Percentiles rank a stretch among this genome's conserved stretches.
These are phyloP conservation scores for Leptobrachium leishanense DNA, from an alignment of 2,113 vertebrate species.

Conservation along the genomic window DNA sequence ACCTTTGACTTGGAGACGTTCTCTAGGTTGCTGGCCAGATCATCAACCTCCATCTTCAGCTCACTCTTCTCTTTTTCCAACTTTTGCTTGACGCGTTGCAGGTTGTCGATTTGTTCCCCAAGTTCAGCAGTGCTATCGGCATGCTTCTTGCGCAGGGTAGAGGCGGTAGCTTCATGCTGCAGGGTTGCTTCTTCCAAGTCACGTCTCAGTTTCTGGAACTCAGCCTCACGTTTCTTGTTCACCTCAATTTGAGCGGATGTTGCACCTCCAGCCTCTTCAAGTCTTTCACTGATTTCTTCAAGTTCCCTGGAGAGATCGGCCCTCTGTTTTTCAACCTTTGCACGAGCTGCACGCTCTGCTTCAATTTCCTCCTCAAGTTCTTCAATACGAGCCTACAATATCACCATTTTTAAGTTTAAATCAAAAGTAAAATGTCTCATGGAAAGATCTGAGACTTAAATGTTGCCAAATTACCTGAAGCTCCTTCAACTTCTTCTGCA, in stretches of 20 bases:
- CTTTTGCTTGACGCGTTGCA: slow-evolving; percentile 71
- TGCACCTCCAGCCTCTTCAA: slow-evolving; percentile 82
- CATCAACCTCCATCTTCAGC: slow-evolving; percentile 63
- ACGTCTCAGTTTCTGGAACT: slow-evolving; percentile 69
- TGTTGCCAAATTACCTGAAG: slow-evolving; percentile 62
- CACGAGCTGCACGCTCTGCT: slow-evolving; percentile 53
- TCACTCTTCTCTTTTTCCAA: slow-evolving; percentile 72
- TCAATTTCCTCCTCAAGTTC: slow-evolving; percentile 68
- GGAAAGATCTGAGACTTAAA: not conserved
- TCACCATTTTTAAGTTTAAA: not conserved
- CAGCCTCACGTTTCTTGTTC: slow-evolving; percentile 70
- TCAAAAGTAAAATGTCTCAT: not conserved
- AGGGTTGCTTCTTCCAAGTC: slow-evolving; percentile 73
- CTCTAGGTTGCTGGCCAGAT: slow-evolving; percentile 63
- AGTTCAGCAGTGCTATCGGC: slow-evolving; percentile 55
- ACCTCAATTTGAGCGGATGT: slow-evolving; percentile 77
- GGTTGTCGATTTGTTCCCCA: slow-evolving; percentile 67
- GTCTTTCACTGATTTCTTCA: slow-evolving; percentile 81
- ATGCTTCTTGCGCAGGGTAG: slow-evolving; percentile 62
- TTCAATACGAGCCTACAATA: slow-evolving; percentile 61
- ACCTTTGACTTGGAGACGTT: slow-evolving; percentile 70
- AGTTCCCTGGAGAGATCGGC: slow-evolving; percentile 64
- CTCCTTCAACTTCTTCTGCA: slow-evolving; percentile 81
- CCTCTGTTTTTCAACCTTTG: slow-evolving; percentile 62
- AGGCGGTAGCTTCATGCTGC: slow-evolving; percentile 67